Conservation (phyloP, 2,888 invertebrate genomes). For the Drosophila rubida region DNA sequence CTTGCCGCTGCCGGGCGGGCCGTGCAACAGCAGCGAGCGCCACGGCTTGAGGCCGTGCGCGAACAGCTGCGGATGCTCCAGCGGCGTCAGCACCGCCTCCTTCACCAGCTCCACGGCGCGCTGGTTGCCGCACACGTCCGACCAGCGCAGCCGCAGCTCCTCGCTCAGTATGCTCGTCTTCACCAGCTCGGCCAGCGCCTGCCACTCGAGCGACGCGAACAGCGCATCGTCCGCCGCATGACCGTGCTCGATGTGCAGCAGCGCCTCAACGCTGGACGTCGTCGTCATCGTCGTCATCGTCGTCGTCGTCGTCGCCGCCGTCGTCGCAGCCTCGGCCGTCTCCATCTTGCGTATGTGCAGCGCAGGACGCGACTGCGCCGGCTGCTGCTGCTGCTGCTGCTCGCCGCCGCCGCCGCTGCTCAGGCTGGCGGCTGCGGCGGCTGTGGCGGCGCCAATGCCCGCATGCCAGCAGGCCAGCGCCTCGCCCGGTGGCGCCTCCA, state of each 20-base stretch:
- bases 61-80: conserved; percentile 90
- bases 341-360: conserved; percentile 74
- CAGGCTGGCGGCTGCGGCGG: conserved; percentile 37
- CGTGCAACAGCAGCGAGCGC: conserved; percentile 90
- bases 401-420: no score
- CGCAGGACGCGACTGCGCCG: conserved; percentile 62
- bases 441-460: conserved; percentile 54
- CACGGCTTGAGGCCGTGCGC: conserved; percentile 90
- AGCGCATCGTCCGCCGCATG: conserved; percentile 66
- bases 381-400: conserved; percentile 29
- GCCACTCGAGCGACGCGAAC: conserved; percentile 75
- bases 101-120: conserved; percentile 91
- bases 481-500: no score
- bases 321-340: conserved; percentile 30
- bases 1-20: conserved; percentile 91
- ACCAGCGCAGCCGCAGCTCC: conserved; percentile 90
- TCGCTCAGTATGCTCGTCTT: conserved; percentile 84
- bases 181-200: conserved; percentile 83
- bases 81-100: conserved; percentile 94
- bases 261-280: conserved; percentile 43
- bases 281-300: no score
- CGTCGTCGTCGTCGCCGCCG: neutral
- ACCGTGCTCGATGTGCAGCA: conserved; percentile 74
- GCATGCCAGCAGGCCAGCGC: conserved; percentile 59
- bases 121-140: conserved; percentile 91